phyloP scores from a whole-genome alignment of 1,140 invertebrate species.

The Zaprionus africanus region DNA sequence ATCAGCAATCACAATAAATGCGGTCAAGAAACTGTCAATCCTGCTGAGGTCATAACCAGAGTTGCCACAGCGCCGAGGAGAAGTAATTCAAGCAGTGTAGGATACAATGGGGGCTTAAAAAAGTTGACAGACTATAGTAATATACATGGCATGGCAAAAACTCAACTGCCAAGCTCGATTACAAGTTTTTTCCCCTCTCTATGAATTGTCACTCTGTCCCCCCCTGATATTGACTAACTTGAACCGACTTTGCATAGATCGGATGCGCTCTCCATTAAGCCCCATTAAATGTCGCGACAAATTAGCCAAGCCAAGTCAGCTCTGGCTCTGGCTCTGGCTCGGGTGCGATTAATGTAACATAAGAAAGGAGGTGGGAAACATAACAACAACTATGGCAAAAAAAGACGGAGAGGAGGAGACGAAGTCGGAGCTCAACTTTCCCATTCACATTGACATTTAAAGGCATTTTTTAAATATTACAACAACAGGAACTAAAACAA shows the following conservation, averaged over 20 bases:
- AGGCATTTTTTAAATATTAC: conserved; percentile 17
- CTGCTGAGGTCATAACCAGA: neutral
- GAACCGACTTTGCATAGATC: conserved; percentile 35
- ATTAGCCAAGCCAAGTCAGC: conserved; percentile 28
- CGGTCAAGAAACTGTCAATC: neutral
- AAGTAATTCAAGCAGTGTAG: neutral
- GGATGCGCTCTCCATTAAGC: conserved; percentile 39
- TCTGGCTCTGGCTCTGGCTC: no score
- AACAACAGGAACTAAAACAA: conserved; percentile 3
- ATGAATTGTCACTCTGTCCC: conserved; percentile 3
- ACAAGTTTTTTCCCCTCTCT: neutral
- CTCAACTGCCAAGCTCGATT: neutral
- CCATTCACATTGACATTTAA: conserved; percentile 41
- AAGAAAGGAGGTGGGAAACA: conserved; percentile 10
- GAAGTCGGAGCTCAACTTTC: conserved; percentile 33
- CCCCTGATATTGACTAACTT: conserved; percentile 22
- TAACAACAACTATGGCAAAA: neutral
- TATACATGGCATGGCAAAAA: neutral
- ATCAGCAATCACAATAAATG: conserved; percentile 9
- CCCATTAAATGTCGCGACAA: conserved; percentile 47
- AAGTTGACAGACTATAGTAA: neutral
- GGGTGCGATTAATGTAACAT: neutral
- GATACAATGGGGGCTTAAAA: neutral
- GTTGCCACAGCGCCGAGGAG: neutral
- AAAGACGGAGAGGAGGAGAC: conserved; percentile 4